These are phyloP conservation scores for Drosophila kikkawai DNA, from an alignment of 1,140 invertebrate genomes.

Conservation along the genomic window DNA sequence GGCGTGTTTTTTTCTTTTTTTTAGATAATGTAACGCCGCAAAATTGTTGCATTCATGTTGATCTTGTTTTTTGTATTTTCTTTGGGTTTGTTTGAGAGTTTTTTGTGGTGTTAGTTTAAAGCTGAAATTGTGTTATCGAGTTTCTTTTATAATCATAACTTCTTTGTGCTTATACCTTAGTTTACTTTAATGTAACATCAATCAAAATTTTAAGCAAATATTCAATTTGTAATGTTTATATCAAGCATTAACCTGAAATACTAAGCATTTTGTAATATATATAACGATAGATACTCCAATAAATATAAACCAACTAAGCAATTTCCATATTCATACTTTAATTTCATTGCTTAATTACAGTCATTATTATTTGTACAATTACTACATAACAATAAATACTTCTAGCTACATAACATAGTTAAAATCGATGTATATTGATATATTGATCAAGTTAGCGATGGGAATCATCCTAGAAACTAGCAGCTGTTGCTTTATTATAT, in stretches of 20 bases:
- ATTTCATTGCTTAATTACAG: background rate
- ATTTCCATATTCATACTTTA: background rate
- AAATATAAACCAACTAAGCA: background rate
- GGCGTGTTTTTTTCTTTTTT: constrained; percentile 26
- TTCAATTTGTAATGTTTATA: too few relatives aligned
- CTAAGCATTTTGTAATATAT: background rate
- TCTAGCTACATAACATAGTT: background rate
- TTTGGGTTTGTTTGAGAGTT: background rate
- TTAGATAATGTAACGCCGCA: constrained; percentile 19
- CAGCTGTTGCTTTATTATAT: constrained; percentile 8
- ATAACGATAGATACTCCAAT: background rate
- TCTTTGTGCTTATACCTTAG: background rate
- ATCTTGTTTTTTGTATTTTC: background rate
- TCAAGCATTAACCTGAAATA: background rate
- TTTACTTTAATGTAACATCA: background rate
- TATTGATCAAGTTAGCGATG: background rate
- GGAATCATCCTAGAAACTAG: background rate
- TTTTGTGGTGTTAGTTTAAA: background rate
- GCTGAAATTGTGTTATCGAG: background rate
- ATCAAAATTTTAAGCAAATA: too few relatives aligned
- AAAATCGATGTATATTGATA: background rate
- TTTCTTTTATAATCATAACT: background rate
- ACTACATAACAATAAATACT: too few relatives aligned
- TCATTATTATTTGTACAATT: background rate
- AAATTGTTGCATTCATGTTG: constrained; percentile 23